phyloP scores from a whole-genome alignment of 2,888 invertebrate genomes.

The Seladonia tumulorum region DNA sequence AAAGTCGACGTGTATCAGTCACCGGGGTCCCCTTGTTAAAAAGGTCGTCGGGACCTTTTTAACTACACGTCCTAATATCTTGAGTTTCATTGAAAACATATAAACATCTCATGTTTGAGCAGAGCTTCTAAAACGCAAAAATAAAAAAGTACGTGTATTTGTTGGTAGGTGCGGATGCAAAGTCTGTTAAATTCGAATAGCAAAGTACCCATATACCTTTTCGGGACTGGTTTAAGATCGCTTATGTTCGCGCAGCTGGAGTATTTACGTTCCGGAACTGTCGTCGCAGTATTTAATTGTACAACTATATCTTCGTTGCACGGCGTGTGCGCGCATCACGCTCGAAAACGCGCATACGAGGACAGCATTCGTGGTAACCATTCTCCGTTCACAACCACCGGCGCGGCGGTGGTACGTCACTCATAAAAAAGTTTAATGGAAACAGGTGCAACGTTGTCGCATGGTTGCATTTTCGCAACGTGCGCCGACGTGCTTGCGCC shows the following conservation, averaged over 20 bases:
- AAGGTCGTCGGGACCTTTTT: too few relatives aligned
- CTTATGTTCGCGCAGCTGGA: background rate
- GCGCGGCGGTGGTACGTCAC: conserved; percentile 21
- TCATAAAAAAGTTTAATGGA: conserved; percentile 36
- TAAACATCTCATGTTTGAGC: too few relatives aligned
- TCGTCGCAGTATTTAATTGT: conserved; percentile 8
- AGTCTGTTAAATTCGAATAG: background rate
- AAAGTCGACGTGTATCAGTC: too few relatives aligned
- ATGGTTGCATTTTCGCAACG: conserved; percentile 28
- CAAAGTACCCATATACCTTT: background rate
- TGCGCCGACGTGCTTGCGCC: conserved; percentile 8
- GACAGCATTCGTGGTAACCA: conserved; percentile 21
- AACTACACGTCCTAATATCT: too few relatives aligned
- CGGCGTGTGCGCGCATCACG: background rate
- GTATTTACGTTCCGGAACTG: background rate
- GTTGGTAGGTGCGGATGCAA: background rate
- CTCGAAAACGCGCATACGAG: background rate
- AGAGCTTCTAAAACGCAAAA: too few relatives aligned
- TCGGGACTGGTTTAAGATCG: background rate
- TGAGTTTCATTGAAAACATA: too few relatives aligned
- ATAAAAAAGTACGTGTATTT: background rate
- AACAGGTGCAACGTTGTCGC: conserved; percentile 29
- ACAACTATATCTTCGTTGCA: background rate
- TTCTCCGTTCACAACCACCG: conserved; percentile 6
- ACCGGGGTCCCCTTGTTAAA: too few relatives aligned